Percentiles rank a stretch among this genome's conserved stretches.
phyloP scores from a whole-genome alignment of 1,140 invertebrate genomes.

The Musca vetustissima region DNA sequence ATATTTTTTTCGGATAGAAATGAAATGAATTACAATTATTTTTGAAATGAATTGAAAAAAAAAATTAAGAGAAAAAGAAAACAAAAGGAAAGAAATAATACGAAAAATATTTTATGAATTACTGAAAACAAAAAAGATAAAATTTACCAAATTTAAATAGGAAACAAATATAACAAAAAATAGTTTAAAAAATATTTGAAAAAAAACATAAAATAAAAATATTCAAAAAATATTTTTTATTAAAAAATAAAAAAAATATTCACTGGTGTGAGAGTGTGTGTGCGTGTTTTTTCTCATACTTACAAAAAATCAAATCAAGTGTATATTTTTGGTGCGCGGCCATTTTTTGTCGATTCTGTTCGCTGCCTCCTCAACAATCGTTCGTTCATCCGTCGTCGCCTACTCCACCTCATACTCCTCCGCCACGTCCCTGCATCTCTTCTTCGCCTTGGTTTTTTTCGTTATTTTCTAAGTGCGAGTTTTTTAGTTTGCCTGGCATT shows the following conservation, averaged over 20 bases:
- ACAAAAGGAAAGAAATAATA: too few relatives aligned
- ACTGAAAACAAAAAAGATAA: too few relatives aligned
- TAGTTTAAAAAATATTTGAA: neutral
- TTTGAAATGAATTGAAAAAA: too few relatives aligned
- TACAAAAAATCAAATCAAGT: constrained; percentile 24
- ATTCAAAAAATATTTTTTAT: neutral
- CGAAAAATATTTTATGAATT: too few relatives aligned
- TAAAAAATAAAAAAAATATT: neutral
- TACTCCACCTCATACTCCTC: too few relatives aligned
- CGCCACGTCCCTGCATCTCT: neutral
- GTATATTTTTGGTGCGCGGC: constrained; percentile 27
- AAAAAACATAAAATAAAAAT: neutral
- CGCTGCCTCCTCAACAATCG: neutral
- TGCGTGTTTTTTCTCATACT: constrained; percentile 5
- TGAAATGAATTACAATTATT: too few relatives aligned
- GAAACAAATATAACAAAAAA: too few relatives aligned
- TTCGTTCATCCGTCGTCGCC: too few relatives aligned
- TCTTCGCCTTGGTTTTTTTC: neutral
- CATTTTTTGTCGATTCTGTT: constrained; percentile 17
- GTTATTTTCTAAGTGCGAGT: neutral
- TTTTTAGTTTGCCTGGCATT: neutral
- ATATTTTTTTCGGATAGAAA: too few relatives aligned
- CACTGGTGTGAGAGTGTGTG: neutral
- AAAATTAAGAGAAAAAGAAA: too few relatives aligned
- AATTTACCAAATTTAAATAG: too few relatives aligned